phyloP scores from a whole-genome alignment of 2,113 vertebrate genomes.

The Vanacampus margaritifer region DNA sequence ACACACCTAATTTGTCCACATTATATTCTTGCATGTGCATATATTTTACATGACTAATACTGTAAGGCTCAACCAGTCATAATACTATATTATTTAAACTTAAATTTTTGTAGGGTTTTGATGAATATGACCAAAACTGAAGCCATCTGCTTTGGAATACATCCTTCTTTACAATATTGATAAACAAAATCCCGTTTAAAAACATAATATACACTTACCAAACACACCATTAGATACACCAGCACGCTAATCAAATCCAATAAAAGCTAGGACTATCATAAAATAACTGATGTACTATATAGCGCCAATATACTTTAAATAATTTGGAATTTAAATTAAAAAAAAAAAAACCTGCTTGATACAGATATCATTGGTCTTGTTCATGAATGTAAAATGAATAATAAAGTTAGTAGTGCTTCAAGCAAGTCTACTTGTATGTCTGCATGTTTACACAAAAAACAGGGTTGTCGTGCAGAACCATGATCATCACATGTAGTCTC shows the following conservation, averaged over 20 bases:
- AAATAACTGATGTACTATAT: not conserved
- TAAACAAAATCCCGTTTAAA: not conserved
- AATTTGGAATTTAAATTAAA: too few relatives aligned
- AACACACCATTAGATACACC: not conserved
- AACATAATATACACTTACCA: not conserved
- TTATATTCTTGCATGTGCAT: too few relatives aligned
- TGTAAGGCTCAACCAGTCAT: not conserved
- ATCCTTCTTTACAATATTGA: too few relatives aligned
- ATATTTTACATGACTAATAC: too few relatives aligned
- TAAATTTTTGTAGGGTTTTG: not conserved
- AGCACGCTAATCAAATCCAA: not conserved
- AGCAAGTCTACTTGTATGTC: not conserved
- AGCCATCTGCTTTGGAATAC: too few relatives aligned
- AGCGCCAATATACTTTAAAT: not conserved
- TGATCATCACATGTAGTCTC: not conserved
- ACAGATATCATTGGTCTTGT: too few relatives aligned
- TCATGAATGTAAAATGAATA: too few relatives aligned
- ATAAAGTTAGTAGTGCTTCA: not conserved
- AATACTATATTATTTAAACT: not conserved
- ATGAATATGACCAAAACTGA: too few relatives aligned
- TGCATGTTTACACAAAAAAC: slow-evolving; percentile 9
- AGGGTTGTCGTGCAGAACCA: not conserved
- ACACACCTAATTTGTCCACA: too few relatives aligned
- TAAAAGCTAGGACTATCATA: not conserved
- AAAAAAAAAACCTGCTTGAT: too few relatives aligned